phyloP scores from a whole-genome alignment of 2,113 vertebrate species.

The Phrynosoma platyrhinos region DNA sequence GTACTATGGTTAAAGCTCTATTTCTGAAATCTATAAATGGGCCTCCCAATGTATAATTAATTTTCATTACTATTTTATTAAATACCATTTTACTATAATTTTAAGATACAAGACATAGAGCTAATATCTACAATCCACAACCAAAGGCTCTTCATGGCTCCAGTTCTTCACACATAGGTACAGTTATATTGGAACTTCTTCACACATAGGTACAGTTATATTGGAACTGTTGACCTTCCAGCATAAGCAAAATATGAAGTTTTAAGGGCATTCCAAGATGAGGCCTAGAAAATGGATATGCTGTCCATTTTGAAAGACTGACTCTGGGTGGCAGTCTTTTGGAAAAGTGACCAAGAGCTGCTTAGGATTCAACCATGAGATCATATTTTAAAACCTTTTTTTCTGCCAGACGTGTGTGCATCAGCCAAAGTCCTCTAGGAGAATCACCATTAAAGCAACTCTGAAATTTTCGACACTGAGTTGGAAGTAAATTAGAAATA shows the following conservation, averaged over 20 bases:
- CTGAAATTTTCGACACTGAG: slow-evolving; percentile 28
- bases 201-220: background rate
- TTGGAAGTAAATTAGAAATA: slow-evolving; percentile 41
- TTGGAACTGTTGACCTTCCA: background rate
- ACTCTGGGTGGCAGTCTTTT: background rate
- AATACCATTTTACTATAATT: no score
- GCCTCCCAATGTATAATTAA: background rate
- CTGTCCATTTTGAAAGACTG: background rate
- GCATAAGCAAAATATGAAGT: background rate
- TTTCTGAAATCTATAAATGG: background rate
- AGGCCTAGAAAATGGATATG: background rate
- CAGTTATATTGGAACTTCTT: background rate
- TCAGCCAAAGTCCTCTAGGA: slow-evolving; percentile 41
- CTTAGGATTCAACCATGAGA: background rate
- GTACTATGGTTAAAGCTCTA: background rate
- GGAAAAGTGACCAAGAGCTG: background rate
- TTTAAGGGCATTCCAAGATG: background rate
- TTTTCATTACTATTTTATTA: no score
- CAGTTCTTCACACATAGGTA: background rate
- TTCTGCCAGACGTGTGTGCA: slow-evolving; percentile 34
- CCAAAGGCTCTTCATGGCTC: background rate
- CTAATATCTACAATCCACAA: no score
- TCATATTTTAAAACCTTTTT: background rate
- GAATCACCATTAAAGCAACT: slow-evolving; percentile 40
- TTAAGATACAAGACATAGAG: no score